Evolutionary conservation across 2,888 invertebrate species (phyloP).

Genomic region (Drosophila parthenogenetica): DNA sequence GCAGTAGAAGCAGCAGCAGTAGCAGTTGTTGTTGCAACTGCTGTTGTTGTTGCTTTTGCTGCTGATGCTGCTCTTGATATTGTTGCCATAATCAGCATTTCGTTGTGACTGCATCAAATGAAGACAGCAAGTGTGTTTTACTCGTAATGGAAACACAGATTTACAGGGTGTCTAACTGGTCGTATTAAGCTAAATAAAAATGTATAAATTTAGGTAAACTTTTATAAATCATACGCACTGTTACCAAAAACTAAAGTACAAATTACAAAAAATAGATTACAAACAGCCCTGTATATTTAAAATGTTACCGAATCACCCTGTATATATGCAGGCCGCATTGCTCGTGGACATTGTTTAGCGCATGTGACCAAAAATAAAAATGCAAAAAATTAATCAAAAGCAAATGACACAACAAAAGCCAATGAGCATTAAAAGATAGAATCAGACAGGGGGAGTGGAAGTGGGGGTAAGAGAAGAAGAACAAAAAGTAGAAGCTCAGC

Average conservation of each 20-base stretch:
- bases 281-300: too few relatives aligned
- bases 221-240: too few relatives aligned
- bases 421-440: conserved; percentile 15
- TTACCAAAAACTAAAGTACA: too few relatives aligned
- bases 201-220: too few relatives aligned
- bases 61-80: conserved; percentile 43
- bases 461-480: neutral
- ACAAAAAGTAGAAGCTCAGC: conserved; percentile 23
- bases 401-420: conserved; percentile 68
- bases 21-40: conserved; percentile 14
- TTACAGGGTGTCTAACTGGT: conserved; percentile 8
- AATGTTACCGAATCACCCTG: conserved; percentile 37
- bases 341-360: conserved; percentile 31
- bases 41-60: conserved; percentile 13
- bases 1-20: neutral
- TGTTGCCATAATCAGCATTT: conserved; percentile 70
- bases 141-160: neutral
- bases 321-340: conserved; percentile 14
- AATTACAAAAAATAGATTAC: too few relatives aligned
- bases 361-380: conserved; percentile 59
- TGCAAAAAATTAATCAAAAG: conserved; percentile 66
- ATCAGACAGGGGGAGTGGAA: neutral
- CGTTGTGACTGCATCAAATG: conserved; percentile 23
- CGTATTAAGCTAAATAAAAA: neutral
- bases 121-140: conserved; percentile 28